A percentile compares a stretch with the other conserved stretches of the same genome.
These are phyloP conservation scores for Acropternis orthonyx DNA, from an alignment of 2,797 vertebrate genomes.

Conservation along the genomic window DNA sequence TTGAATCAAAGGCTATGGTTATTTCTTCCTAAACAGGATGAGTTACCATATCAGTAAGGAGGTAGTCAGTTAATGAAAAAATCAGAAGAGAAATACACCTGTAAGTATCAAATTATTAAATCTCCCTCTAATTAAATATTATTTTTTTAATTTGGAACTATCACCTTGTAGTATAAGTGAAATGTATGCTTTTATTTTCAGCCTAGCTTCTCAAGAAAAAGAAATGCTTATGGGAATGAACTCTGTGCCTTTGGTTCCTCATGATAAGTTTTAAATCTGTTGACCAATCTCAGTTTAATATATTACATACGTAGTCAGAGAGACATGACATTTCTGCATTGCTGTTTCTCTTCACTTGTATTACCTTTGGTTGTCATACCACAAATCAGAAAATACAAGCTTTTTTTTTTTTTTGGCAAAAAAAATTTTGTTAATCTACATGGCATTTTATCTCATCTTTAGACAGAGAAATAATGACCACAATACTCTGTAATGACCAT, in stretches of 20 bases:
- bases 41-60: background rate
- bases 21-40: background rate
- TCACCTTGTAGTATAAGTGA: background rate
- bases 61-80: background rate
- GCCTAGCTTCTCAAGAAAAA: background rate
- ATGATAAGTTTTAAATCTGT: background rate
- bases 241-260: background rate
- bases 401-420: fast-evolving
- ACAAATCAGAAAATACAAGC: background rate
- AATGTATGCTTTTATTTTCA: background rate
- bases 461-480: background rate
- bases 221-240: background rate
- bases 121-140: background rate
- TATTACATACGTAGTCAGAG: background rate
- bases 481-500: background rate
- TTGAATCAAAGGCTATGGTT: background rate
- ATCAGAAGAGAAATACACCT: background rate
- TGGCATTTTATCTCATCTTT: background rate
- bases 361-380: background rate
- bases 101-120: background rate
- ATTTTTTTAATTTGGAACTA: background rate
- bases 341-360: background rate
- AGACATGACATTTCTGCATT: background rate
- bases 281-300: background rate
- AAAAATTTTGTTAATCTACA: background rate